Conservation (phyloP, 2,113 vertebrate species). For the Patagioenas fasciata region DNA sequence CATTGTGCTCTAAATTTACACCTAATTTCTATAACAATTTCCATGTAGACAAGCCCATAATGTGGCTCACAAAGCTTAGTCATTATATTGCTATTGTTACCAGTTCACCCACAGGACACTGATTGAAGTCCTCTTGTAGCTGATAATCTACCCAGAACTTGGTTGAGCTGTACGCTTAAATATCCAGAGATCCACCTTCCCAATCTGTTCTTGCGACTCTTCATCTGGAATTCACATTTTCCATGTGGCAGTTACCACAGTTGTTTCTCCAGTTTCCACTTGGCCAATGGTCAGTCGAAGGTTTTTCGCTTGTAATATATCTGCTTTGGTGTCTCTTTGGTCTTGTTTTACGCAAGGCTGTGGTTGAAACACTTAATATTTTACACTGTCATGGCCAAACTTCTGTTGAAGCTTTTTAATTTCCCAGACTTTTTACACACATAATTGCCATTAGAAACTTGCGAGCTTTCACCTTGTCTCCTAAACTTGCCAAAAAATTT, state of each 20-base stretch:
- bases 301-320: constrained; percentile 44
- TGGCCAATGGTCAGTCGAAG: constrained; percentile 54
- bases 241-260: background rate
- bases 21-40: constrained; percentile 2
- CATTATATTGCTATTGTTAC: background rate
- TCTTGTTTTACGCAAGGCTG: constrained; percentile 36
- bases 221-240: constrained; percentile 36
- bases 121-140: background rate
- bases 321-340: constrained; percentile 54
- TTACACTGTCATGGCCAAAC: constrained; percentile 25
- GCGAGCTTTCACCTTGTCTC: constrained; percentile 51
- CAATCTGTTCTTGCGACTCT: background rate
- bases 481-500: constrained; percentile 32
- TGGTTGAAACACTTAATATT: constrained; percentile 58
- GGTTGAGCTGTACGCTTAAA: background rate
- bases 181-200: background rate
- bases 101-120: background rate
- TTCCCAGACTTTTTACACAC: constrained; percentile 21
- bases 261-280: constrained; percentile 39
- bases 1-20: constrained; percentile 14
- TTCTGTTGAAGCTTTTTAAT: constrained; percentile 48
- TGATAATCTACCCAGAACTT: background rate
- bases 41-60: background rate
- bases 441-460: constrained; percentile 24
- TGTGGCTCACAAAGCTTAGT: background rate